These are phyloP conservation scores for Tonatia bakeri DNA, from an alignment of 2,113 vertebrate species.

Conservation along the genomic window DNA sequence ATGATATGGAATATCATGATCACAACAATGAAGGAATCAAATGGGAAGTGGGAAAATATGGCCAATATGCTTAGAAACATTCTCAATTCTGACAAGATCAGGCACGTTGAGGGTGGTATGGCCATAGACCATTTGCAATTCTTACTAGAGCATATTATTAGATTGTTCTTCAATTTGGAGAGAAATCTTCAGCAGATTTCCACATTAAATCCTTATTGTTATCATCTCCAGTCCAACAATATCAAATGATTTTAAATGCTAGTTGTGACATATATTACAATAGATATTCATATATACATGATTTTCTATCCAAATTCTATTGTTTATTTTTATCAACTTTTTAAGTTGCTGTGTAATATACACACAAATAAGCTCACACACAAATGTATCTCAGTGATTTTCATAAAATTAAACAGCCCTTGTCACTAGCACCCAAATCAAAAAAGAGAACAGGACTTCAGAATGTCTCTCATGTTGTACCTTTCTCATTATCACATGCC, in stretches of 20 bases:
- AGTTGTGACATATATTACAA: not conserved
- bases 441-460: not conserved
- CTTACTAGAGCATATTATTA: too few relatives aligned
- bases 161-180: not conserved
- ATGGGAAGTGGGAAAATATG: not conserved
- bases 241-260: slow-evolving; percentile 1
- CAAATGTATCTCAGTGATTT: not conserved
- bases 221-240: not conserved
- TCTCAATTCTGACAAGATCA: not conserved
- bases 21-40: not conserved
- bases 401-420: not conserved
- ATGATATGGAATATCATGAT: not conserved
- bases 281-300: not conserved
- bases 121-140: too few relatives aligned
- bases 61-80: not conserved
- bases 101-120: too few relatives aligned
- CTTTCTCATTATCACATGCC: not conserved
- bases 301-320: not conserved
- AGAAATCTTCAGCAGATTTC: not conserved
- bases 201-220: not conserved
- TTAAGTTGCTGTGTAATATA: not conserved
- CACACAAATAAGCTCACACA: not conserved
- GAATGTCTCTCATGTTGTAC: not conserved
- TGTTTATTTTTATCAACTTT: not conserved
- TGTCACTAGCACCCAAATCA: not conserved